A percentile compares a stretch with the other conserved stretches of the same genome.
These are phyloP conservation scores for Phallusia fumigata DNA, from an alignment of 23 tunicate species.

Conservation along the genomic window DNA sequence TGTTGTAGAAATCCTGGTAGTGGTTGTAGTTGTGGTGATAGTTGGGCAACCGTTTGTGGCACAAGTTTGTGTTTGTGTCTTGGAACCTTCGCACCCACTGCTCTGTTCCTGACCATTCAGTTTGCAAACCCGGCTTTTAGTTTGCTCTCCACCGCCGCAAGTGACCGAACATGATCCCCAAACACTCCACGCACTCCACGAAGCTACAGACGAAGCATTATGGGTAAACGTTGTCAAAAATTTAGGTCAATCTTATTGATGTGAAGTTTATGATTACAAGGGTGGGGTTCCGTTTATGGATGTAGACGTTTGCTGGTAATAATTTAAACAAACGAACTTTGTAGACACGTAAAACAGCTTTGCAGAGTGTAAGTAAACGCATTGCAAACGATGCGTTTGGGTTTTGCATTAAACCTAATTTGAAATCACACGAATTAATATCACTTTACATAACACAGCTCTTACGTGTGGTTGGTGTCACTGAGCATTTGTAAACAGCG, in stretches of 20 bases:
- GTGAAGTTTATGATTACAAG: too few species aligned
- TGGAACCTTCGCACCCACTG: not conserved
- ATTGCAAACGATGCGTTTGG: too few species aligned
- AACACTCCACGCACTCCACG: conserved; percentile 23
- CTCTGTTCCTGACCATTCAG: not conserved
- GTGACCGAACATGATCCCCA: conserved; percentile 35
- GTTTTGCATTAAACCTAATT: too few species aligned
- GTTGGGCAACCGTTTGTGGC: not conserved
- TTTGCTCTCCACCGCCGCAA: conserved; percentile 28
- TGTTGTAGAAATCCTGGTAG: not conserved
- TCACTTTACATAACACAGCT: too few species aligned
- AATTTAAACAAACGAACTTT: too few species aligned
- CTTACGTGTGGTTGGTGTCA: not conserved
- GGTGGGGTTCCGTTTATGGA: too few species aligned
- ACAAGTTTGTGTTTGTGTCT: not conserved
- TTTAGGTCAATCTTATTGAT: too few species aligned
- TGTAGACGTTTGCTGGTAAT: too few species aligned
- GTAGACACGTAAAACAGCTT: too few species aligned
- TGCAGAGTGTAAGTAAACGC: too few species aligned
- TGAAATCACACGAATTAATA: too few species aligned
- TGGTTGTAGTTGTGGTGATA: not conserved
- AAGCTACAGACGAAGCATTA: not conserved
- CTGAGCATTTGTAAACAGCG: conserved; percentile 29
- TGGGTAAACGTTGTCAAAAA: too few species aligned
- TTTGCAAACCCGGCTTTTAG: conserved; percentile 5